Conservation (phyloP, 1,140 invertebrate species). For the Ganaspis sp. region DNA sequence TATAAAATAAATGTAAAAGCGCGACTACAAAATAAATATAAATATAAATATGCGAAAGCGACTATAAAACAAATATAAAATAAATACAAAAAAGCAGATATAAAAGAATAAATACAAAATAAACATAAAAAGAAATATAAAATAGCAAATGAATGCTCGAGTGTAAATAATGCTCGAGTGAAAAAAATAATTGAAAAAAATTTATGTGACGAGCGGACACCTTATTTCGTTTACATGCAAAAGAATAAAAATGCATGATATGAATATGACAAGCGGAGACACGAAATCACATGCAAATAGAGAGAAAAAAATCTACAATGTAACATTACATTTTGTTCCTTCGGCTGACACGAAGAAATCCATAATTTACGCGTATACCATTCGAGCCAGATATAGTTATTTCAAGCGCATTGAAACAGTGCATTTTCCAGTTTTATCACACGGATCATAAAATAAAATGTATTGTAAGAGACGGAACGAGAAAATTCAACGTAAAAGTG, state of each 20-base stretch:
- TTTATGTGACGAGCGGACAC: constrained; percentile 8
- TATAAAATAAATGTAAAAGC: not conserved
- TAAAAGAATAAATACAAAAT: not conserved
- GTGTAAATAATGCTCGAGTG: not conserved
- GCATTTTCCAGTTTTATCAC: constrained; percentile 30
- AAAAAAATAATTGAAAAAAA: constrained; percentile 12
- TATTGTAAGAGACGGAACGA: constrained; percentile 28
- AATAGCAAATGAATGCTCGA: not conserved
- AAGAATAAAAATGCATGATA: constrained; percentile 18
- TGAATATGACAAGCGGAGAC: constrained; percentile 20
- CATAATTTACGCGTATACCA: constrained; percentile 12
- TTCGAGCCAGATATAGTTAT: not conserved
- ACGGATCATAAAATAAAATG: constrained; percentile 30
- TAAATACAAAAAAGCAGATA: not conserved
- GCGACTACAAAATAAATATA: not conserved
- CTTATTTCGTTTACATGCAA: constrained; percentile 1
- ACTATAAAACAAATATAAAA: not conserved
- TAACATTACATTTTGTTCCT: constrained; percentile 5
- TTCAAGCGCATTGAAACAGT: constrained; percentile 1
- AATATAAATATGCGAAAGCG: not conserved
- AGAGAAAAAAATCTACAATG: constrained; percentile 6
- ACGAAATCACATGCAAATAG: constrained; percentile 23
- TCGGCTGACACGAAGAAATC: not conserved
- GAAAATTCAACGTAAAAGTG: constrained; percentile 49
- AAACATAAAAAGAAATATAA: not conserved